These are phyloP conservation scores for Oriolus oriolus DNA, from an alignment of 2,113 vertebrate species.

Conservation along the genomic window DNA sequence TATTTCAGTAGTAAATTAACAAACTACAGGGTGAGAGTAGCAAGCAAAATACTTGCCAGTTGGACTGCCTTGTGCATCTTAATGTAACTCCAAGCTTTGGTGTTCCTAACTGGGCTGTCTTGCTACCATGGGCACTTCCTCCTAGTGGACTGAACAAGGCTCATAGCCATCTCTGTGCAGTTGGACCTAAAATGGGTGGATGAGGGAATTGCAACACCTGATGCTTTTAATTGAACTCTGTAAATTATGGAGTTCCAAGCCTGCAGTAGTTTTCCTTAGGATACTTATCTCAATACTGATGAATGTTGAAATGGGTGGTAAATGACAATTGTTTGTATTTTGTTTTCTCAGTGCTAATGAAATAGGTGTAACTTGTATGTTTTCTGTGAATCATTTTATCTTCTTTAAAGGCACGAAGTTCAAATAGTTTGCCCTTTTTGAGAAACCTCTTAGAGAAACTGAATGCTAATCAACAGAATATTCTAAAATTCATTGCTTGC, in stretches of 20 bases:
- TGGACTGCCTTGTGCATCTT: not conserved
- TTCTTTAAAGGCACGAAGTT: slow-evolving; percentile 81
- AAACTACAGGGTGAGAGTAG: not conserved
- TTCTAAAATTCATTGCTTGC: slow-evolving; percentile 96
- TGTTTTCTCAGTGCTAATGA: not conserved
- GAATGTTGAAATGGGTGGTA: not conserved
- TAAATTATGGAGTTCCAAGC: not conserved
- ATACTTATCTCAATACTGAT: not conserved
- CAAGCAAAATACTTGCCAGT: not conserved
- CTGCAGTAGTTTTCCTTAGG: not conserved
- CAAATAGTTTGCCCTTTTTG: slow-evolving; percentile 85
- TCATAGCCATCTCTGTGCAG: rapidly evolving
- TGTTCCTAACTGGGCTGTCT: not conserved
- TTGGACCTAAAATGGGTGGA: not conserved
- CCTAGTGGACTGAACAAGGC: not conserved
- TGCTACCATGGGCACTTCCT: not conserved
- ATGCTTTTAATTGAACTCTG: not conserved
- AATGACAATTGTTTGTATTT: not conserved
- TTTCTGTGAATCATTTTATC: slow-evolving; percentile 18
- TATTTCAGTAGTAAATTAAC: not conserved
- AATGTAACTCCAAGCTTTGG: not conserved
- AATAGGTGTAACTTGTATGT: not conserved
- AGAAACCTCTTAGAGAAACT: slow-evolving; percentile 90
- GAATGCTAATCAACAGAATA: slow-evolving; percentile 93
- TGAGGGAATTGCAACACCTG: not conserved